A percentile compares a stretch with the other conserved stretches of the same genome.
Evolutionary conservation across 2,797 vertebrate species (phyloP).

Genomic region (Numenius phaeopus): DNA sequence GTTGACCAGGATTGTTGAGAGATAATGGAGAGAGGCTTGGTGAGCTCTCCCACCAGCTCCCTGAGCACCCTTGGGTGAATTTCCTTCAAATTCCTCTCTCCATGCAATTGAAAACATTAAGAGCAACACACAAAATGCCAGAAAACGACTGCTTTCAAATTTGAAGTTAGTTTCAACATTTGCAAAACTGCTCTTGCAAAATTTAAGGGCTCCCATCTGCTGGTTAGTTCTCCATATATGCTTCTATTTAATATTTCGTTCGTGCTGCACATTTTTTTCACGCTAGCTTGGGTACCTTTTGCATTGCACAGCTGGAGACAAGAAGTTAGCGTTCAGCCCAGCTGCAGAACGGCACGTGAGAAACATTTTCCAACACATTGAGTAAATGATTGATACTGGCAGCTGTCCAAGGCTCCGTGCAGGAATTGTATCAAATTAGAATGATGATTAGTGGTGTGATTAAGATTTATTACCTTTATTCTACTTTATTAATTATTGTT

Average conservation of each 20-base stretch:
- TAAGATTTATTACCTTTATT: constrained; percentile 81
- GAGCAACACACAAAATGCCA: background rate
- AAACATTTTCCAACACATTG: constrained; percentile 64
- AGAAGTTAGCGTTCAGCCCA: constrained; percentile 52
- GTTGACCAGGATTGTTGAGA: too few species aligned
- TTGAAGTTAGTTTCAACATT: background rate
- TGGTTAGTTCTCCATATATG: background rate
- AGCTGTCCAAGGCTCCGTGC: constrained; percentile 64
- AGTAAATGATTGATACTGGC: constrained; percentile 72
- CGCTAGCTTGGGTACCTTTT: background rate
- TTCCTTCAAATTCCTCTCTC: background rate
- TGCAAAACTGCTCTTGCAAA: background rate
- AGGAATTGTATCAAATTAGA: constrained; percentile 75
- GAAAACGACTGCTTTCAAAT: background rate
- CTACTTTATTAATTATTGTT: constrained; percentile 80
- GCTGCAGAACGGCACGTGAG: constrained; percentile 35
- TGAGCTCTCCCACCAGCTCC: too few species aligned
- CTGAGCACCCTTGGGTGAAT: too few species aligned
- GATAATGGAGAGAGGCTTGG: too few species aligned
- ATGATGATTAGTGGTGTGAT: constrained; percentile 75
- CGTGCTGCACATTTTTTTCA: background rate
- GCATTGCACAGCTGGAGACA: constrained; percentile 55
- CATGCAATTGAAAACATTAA: background rate
- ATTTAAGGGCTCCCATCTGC: background rate
- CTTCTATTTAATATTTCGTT: background rate